A percentile compares a stretch with the other conserved stretches of the same genome.
These are phyloP conservation scores for Nephrotoma appendiculata DNA, from an alignment of 2,888 invertebrate species.

Conservation along the genomic window DNA sequence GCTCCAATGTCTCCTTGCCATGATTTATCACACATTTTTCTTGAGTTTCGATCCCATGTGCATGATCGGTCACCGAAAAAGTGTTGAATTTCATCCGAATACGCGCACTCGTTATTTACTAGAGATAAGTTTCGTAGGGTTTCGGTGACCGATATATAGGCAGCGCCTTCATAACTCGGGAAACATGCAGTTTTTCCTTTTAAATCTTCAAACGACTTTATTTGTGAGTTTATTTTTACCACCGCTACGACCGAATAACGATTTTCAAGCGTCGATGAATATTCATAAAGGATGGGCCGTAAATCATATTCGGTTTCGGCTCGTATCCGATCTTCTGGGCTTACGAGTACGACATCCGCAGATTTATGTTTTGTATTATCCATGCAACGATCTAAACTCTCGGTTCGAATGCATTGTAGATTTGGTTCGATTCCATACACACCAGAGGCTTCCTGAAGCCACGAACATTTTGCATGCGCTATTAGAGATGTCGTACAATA, in stretches of 20 bases:
- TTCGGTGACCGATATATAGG: constrained; percentile 44
- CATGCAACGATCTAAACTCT: constrained; percentile 49
- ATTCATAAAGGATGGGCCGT: constrained; percentile 25
- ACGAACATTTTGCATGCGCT: constrained; percentile 63
- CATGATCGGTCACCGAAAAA: constrained; percentile 57
- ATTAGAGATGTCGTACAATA: constrained; percentile 54
- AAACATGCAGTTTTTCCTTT: constrained; percentile 63
- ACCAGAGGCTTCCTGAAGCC: constrained; percentile 57
- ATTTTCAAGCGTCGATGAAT: constrained; percentile 24
- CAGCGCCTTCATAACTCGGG: constrained; percentile 61
- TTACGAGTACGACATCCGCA: constrained; percentile 57
- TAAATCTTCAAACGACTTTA: constrained; percentile 44
- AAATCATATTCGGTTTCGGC: constrained; percentile 44
- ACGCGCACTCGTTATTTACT: constrained; percentile 27
- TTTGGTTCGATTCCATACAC: constrained; percentile 66
- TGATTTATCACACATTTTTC: constrained; percentile 23
- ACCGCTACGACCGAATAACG: constrained; percentile 45
- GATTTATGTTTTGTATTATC: constrained; percentile 42
- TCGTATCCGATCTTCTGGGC: constrained; percentile 52
- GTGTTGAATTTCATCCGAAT: constrained; percentile 16
- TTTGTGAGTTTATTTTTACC: constrained; percentile 41
- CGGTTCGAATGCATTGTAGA: constrained; percentile 56
- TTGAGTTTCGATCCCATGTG: constrained; percentile 34
- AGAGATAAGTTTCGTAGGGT: constrained; percentile 31
- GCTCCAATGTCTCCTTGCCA: constrained; percentile 46